A percentile compares a stretch with the other conserved stretches of the same genome.
Conservation (phyloP, 2,797 vertebrate species). For the Parotocinclus haroldoi region DNA sequence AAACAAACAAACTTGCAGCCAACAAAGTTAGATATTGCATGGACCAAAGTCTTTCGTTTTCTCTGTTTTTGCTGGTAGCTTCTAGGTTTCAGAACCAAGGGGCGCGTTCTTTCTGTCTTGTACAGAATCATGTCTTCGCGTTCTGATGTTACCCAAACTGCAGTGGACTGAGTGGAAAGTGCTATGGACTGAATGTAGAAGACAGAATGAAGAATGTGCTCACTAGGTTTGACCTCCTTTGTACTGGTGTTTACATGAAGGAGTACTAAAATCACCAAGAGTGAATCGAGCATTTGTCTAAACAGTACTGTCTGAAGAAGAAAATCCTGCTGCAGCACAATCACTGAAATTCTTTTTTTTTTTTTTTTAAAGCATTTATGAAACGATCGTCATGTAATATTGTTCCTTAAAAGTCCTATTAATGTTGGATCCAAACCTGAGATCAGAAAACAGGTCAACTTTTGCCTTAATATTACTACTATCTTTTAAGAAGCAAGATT, state of each 20-base stretch:
- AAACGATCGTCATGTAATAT: slow-evolving; percentile 17
- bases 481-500: slow-evolving; percentile 40
- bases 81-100: slow-evolving; percentile 32
- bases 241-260: neutral
- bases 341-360: slow-evolving; percentile 26
- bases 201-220: neutral
- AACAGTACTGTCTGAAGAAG: slow-evolving; percentile 5
- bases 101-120: slow-evolving; percentile 17
- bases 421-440: slow-evolving; percentile 17
- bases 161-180: neutral
- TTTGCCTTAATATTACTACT: slow-evolving; percentile 59
- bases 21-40: slow-evolving; percentile 74
- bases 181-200: neutral
- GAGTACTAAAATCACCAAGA: neutral
- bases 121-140: slow-evolving; percentile 18
- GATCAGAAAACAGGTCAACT: slow-evolving; percentile 40
- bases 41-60: slow-evolving; percentile 80
- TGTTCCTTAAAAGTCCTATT: neutral
- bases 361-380: neutral
- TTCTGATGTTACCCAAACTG: neutral
- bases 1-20: slow-evolving; percentile 52
- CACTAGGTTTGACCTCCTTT: neutral
- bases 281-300: slow-evolving; percentile 14
- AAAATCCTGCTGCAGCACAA: slow-evolving; percentile 12
- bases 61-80: slow-evolving; percentile 42